These are phyloP conservation scores for Rhagonycha lutea DNA, from an alignment of 2,888 invertebrate species.

Conservation along the genomic window DNA sequence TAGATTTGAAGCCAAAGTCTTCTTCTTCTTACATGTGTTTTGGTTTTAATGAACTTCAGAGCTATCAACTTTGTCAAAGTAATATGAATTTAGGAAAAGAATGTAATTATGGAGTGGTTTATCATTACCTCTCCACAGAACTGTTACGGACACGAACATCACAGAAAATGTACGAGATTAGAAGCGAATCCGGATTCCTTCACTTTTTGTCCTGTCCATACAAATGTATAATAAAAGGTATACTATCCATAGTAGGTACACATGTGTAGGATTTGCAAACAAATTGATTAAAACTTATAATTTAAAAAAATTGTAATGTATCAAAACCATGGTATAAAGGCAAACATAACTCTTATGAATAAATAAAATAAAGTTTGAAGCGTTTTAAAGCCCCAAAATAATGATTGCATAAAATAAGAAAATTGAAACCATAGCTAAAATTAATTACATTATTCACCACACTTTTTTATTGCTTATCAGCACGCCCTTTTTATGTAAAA, in stretches of 20 bases:
- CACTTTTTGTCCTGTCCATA: no score
- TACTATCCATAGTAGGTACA: background rate
- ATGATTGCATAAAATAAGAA: background rate
- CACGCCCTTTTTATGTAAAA: background rate
- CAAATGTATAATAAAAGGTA: background rate
- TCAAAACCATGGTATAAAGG: background rate
- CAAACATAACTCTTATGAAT: background rate
- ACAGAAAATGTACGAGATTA: background rate
- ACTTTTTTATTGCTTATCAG: background rate
- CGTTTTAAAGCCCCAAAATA: background rate
- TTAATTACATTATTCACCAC: background rate
- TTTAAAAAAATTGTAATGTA: background rate
- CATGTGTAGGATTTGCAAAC: no score
- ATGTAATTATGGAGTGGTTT: background rate
- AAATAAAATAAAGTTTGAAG: background rate
- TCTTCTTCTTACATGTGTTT: no score
- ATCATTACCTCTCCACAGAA: background rate
- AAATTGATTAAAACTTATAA: background rate
- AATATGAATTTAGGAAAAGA: no score
- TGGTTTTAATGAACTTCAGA: no score
- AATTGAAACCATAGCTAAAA: background rate
- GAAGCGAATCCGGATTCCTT: no score
- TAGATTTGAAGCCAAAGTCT: no score
- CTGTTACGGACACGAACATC: background rate
- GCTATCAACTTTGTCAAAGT: no score